phyloP scores from a whole-genome alignment of 2,113 vertebrate genomes.

The Blennius ocellaris region DNA sequence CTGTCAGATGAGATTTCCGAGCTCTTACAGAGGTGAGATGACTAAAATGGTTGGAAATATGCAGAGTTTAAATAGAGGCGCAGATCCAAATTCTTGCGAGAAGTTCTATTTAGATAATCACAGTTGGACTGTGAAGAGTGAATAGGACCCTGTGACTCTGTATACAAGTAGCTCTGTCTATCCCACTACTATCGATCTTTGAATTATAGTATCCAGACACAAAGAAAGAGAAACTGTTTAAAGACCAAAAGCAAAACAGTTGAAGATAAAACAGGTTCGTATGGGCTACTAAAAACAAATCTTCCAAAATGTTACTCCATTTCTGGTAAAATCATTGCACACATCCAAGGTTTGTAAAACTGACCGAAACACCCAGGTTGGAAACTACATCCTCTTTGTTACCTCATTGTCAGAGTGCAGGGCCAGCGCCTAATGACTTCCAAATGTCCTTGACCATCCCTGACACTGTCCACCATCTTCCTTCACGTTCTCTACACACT shows the following conservation, averaged over 20 bases:
- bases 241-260: not conserved
- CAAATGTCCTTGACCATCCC: conserved; percentile 50
- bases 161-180: not conserved
- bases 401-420: not conserved
- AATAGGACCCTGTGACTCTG: not conserved
- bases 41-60: conserved; percentile 60
- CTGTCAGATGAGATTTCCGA: conserved; percentile 62
- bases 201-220: not conserved
- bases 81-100: conserved; percentile 50
- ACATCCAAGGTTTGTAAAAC: not conserved
- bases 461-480: conserved; percentile 26
- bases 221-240: not conserved
- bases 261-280: no score
- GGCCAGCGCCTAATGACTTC: conserved; percentile 23
- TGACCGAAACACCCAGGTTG: not conserved
- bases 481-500: conserved; percentile 39
- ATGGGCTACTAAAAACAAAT: not conserved
- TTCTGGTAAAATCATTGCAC: no score
- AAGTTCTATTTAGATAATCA: conserved; percentile 58
- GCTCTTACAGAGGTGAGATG: conserved; percentile 44
- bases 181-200: not conserved
- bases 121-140: conserved; percentile 42
- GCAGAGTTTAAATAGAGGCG: conserved; percentile 56
- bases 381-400: not conserved
- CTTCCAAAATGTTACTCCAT: no score